Percentiles rank a stretch among this genome's conserved stretches.
These are phyloP conservation scores for Ctenodactylus gundi DNA, from an alignment of 2,113 vertebrate genomes.

Conservation along the genomic window DNA sequence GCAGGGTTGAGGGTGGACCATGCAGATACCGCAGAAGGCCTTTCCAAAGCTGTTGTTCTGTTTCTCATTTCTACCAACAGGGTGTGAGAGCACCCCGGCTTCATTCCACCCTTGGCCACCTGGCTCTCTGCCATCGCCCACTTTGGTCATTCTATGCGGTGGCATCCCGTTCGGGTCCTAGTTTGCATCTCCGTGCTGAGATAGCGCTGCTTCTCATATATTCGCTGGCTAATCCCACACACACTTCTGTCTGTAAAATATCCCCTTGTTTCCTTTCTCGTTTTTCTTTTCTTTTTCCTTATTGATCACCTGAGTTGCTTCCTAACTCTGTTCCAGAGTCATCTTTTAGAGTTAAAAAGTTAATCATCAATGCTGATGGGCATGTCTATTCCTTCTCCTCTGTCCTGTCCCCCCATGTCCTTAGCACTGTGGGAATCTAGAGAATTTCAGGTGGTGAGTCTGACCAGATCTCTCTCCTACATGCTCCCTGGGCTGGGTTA, in stretches of 20 bases:
- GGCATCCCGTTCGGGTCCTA: neutral
- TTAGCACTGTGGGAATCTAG: neutral
- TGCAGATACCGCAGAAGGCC: fast-evolving
- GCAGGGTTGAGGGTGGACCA: neutral
- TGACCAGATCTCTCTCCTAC: neutral
- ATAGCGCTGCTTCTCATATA: fast-evolving
- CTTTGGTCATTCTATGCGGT: neutral
- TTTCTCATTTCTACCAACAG: neutral
- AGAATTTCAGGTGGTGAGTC: neutral
- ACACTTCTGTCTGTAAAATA: neutral
- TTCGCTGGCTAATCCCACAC: neutral
- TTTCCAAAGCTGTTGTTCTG: neutral
- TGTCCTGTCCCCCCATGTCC: fast-evolving
- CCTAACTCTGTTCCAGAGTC: neutral
- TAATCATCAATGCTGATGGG: neutral
- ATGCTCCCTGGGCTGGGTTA: neutral
- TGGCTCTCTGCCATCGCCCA: neutral
- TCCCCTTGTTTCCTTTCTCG: neutral
- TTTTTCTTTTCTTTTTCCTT: neutral
- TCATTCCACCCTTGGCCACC: neutral
- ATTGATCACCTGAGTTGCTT: neutral
- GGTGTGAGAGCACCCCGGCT: fast-evolving
- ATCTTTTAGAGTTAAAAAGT: neutral
- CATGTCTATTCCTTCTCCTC: neutral
- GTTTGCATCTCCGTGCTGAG: neutral